Evolutionary conservation across 2,113 vertebrate species (phyloP), one percentile per base, ranked within the genome.

Genomic region (Orthonyx spaldingii): DNA sequence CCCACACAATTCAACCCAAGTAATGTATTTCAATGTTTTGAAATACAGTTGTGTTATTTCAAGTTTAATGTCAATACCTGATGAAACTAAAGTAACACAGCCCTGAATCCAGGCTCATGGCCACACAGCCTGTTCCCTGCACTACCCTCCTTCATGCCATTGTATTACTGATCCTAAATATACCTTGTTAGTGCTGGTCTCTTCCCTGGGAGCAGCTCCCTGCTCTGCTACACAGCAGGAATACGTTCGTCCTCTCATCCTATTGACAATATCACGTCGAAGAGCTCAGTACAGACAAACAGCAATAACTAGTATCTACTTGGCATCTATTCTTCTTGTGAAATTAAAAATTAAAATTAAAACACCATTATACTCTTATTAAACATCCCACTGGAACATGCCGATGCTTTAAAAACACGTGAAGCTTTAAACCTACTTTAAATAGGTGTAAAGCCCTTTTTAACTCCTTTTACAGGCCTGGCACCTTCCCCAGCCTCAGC

Each of bases 281-380:
- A 89, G 50, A 93, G 88, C 89, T 68, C 65, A 52, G 71, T 46
- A 79, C 80, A 87, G 55, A 90, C 89, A 81, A 93, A 94, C 37
- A 71, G 65, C 80, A 89, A 37, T 92, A 90, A 89, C 83, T 46
- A 74, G 76, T 65, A 90, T 89, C 88, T 89, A 78, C 46, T 87
- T 95, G 96, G 90, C 92, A 92, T 89, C 88, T 92, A 76, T 84
- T 92, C 91, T 95, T 92, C 76, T 93, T 90, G 65, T 33, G 83
- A 89, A 92, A 96, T 94, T 96, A 95, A 97, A 97, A 96, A 95
- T 97, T 95, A 95, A 96, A 96, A 95, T 95, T 95, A 97, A 96
- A 97, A 92, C 92, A 78, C 89, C 92, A 50, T 90, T 96, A 96
- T 46, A 84, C 53, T 86, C 87, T 50, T 96, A 95, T 87, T 92